Conservation (phyloP, 1,140 invertebrate species). For the Cydia pomonella region DNA sequence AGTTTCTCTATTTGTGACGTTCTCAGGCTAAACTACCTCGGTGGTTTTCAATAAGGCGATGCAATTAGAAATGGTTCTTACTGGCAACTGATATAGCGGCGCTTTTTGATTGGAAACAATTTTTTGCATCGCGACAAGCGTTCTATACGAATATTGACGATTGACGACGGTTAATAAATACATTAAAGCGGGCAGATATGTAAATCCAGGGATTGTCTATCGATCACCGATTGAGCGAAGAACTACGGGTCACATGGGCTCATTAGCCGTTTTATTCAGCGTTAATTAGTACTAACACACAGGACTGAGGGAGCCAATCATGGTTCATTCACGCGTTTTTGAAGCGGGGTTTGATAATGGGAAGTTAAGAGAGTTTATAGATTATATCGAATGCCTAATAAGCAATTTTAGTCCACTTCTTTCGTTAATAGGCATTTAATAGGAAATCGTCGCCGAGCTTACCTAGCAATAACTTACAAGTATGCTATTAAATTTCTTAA, state of each 20-base stretch:
- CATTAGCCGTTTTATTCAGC: slow-evolving; percentile 14
- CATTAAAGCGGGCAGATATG: not conserved
- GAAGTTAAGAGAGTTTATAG: not conserved
- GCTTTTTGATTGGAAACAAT: not conserved
- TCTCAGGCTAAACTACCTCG: not conserved
- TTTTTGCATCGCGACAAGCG: not conserved
- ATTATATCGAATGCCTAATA: too few species aligned
- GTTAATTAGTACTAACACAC: slow-evolving; percentile 1
- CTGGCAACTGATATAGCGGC: not conserved
- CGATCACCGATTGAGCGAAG: not conserved
- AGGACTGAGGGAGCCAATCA: not conserved
- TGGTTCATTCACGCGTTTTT: not conserved
- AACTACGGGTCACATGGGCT: slow-evolving; percentile 11
- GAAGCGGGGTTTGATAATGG: not conserved
- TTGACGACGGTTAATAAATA: not conserved
- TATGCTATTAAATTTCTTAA: too few species aligned
- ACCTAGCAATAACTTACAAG: too few species aligned
- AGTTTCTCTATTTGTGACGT: slow-evolving; percentile 22
- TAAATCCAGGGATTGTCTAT: slow-evolving; percentile 22
- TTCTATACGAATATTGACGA: not conserved
- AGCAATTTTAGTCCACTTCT: too few species aligned
- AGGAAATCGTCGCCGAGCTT: too few species aligned
- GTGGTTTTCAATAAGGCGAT: not conserved
- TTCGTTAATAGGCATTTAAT: too few species aligned
- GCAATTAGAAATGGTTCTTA: not conserved